These are phyloP conservation scores for Chrysogorgia sp. DNA, from an alignment of 92 coral and sea anemone genomes.

Conservation along the genomic window DNA sequence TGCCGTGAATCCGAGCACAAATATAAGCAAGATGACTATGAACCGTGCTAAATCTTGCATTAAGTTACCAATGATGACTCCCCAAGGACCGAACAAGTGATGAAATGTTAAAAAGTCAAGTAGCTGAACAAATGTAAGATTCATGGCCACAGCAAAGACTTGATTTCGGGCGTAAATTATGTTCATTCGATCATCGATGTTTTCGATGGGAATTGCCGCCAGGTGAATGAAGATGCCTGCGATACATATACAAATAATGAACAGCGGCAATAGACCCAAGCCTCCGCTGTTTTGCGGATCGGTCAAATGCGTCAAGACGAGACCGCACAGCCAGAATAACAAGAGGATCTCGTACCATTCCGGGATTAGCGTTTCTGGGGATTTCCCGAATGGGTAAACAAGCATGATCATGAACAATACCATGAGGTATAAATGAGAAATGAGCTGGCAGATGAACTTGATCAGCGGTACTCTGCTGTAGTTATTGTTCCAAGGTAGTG, in stretches of 20 bases:
- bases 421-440: conserved; percentile 93
- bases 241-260: conserved; percentile 76
- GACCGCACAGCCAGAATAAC: conserved; percentile 90
- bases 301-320: conserved; percentile 85
- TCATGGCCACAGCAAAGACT: conserved; percentile 87
- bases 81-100: conserved; percentile 99
- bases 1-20: conserved; percentile 95
- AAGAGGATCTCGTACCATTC: conserved; percentile 93
- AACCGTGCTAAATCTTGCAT: conserved; percentile 98
- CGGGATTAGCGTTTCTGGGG: conserved; percentile 64
- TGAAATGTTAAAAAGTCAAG: conserved; percentile 93
- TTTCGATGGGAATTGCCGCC: conserved; percentile 74
- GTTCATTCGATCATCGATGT: conserved; percentile 57
- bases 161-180: conserved; percentile 92
- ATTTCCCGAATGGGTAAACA: conserved; percentile 87
- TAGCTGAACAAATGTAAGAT: conserved; percentile 91
- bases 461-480: conserved; percentile 90
- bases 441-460: conserved; percentile 94
- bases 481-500: conserved; percentile 94
- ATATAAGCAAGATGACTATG: conserved; percentile 84
- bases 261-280: conserved; percentile 92
- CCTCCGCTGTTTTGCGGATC: conserved; percentile 98
- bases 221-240: conserved; percentile 84
- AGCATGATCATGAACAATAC: conserved; percentile 76
- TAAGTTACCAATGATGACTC: conserved; percentile 96